Evolutionary conservation across 2,797 vertebrate genomes (phyloP), one percentile per base, ranked within the genome.

Genomic region (Coregonus ussuriensis): DNA sequence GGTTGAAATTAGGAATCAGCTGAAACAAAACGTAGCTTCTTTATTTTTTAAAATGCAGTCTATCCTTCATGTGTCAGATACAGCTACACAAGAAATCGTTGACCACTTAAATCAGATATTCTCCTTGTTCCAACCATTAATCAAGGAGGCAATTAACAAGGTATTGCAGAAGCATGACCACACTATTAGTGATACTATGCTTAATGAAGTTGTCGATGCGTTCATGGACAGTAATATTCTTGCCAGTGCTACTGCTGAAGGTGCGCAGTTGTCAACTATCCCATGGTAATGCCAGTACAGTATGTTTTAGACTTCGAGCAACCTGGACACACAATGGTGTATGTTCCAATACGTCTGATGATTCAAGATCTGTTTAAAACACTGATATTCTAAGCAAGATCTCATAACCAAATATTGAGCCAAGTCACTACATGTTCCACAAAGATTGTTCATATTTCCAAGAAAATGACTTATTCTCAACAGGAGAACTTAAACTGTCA

Each of bases 191-290:
- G 71, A 83, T 0, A 0, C 72, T 35, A 76, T 53, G 41, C 7
- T 47, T 47, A 47, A 47, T 9, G 41, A 87, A 74, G 47, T 84
- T 77, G 82, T 1, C 1, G 72, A 66, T 71, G 78, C 25, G 25
- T 25, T 85, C 67, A 87, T 87, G 81, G 79, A 86, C 54, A 78
- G 9, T 0, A 85, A 84, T 74, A 56, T 85, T 74, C 0, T 86
- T 0, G 77, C 3, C 51, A 79, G 1, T 29, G 2, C 69, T 3
- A 87, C 81, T 25, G 72, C 33, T 15, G 79, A 81, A 82, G 77
- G 79, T 74, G 74, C 77, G 14, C 79, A 85, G 6, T 74, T 86
- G 33, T 56, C 4, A 3, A 77, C 69, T 83, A 81, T 71, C 68
- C 71, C 3, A 35, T 2, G 1, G 75, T 85, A 66, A 81, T 81